phyloP scores from a whole-genome alignment of 2,888 invertebrate species.

The Brachyopa scutellaris region DNA sequence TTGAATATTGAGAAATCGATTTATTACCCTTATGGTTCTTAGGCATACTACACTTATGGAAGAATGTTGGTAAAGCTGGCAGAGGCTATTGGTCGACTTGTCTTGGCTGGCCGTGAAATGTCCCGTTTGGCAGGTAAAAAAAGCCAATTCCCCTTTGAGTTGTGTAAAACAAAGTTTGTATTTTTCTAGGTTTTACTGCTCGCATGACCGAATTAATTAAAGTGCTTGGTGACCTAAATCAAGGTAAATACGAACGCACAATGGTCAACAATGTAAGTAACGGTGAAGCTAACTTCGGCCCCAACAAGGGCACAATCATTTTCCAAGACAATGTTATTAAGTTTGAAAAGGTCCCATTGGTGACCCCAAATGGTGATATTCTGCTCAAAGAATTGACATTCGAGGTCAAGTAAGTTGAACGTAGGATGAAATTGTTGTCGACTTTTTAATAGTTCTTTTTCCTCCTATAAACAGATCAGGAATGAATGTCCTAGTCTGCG shows the following conservation, averaged over 20 bases:
- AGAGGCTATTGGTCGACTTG: constrained; percentile 97
- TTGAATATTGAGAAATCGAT: too few species aligned
- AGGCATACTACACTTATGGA: constrained; percentile 98
- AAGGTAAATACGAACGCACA: constrained; percentile 87
- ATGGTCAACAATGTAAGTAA: constrained; percentile 82
- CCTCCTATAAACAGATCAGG: constrained; percentile 86
- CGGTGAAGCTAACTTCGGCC: constrained; percentile 82
- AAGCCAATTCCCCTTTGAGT: not conserved
- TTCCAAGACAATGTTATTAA: constrained; percentile 94
- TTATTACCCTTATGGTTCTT: constrained; percentile 72
- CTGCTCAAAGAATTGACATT: constrained; percentile 94
- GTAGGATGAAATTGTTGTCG: too few species aligned
- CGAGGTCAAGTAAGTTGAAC: constrained; percentile 87
- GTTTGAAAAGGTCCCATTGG: constrained; percentile 96
- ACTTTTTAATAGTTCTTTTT: not conserved
- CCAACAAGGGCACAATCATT: constrained; percentile 90
- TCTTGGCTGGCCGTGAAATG: constrained; percentile 96
- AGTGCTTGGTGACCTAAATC: constrained; percentile 92
- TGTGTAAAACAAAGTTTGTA: not conserved
- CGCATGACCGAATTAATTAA: constrained; percentile 94
- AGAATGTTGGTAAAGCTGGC: constrained; percentile 92
- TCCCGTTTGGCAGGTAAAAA: constrained; percentile 93
- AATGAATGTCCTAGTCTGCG: constrained; percentile 98
- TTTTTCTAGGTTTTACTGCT: constrained; percentile 87
- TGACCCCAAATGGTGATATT: constrained; percentile 98